These are phyloP conservation scores for Gavialis gangeticus DNA, from an alignment of 2,113 vertebrate species.

Conservation along the genomic window DNA sequence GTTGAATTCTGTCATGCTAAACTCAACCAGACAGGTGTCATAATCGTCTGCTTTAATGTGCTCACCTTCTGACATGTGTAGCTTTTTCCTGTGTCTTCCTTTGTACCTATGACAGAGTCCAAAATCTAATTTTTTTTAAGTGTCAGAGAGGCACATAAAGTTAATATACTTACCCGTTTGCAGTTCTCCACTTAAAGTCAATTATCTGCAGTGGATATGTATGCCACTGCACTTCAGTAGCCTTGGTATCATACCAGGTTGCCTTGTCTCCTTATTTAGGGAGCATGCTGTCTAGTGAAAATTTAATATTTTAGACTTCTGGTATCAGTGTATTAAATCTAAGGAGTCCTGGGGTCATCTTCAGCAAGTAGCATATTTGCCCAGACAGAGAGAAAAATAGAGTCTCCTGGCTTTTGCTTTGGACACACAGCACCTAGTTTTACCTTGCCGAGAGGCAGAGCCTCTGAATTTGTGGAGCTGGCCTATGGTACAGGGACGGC, in stretches of 20 bases:
- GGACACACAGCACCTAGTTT: fast-evolving
- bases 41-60: conserved; percentile 34
- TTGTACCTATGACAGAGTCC: neutral
- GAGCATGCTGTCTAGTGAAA: neutral
- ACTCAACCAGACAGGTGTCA: conserved; percentile 86
- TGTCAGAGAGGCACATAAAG: conserved; percentile 2
- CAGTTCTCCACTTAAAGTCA: conserved; percentile 10
- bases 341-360: conserved; percentile 2
- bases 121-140: conserved; percentile 32
- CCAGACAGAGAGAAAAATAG: neutral
- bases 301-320: conserved; percentile 19
- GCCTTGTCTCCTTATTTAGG: neutral
- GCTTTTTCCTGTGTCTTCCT: conserved; percentile 44
- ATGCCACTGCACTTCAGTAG: fast-evolving
- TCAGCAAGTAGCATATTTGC: neutral
- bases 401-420: neutral
- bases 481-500: fast-evolving
- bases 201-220: neutral
- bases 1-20: conserved; percentile 84
- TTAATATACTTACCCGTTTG: conserved; percentile 52
- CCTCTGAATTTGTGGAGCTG: no score
- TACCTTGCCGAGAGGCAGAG: fast-evolving
- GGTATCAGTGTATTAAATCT: conserved; percentile 17
- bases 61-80: conserved; percentile 47
- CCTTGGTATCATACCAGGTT: neutral